Percentiles rank a stretch among this genome's conserved stretches.
Evolutionary conservation across 2,797 vertebrate species (phyloP).

Genomic region (Gadopsis marmoratus): DNA sequence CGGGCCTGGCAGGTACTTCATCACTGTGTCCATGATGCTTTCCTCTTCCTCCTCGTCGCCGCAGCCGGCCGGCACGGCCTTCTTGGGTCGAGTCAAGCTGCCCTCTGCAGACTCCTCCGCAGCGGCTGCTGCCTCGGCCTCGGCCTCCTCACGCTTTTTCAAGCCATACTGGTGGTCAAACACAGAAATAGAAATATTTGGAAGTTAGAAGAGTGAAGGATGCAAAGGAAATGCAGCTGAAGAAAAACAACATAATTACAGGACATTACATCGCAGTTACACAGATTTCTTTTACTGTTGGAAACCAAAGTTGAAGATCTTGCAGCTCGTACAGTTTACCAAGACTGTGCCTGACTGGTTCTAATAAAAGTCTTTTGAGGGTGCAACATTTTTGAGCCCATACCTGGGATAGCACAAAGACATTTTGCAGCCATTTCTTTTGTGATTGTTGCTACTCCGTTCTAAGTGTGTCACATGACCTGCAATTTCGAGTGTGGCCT

Average conservation of each 20-base stretch:
- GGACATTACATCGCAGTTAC: background rate
- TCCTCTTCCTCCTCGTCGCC: slow-evolving; percentile 95
- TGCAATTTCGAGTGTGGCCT: background rate
- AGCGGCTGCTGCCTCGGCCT: slow-evolving; percentile 94
- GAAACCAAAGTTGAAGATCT: background rate
- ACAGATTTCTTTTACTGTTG: background rate
- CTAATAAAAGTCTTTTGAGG: background rate
- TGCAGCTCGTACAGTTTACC: too few species aligned
- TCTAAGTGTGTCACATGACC: slow-evolving; percentile 5
- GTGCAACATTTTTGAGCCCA: too few species aligned
- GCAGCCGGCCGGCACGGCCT: slow-evolving; percentile 94
- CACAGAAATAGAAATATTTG: background rate
- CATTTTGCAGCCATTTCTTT: background rate
- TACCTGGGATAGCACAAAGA: background rate
- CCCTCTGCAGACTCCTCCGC: slow-evolving; percentile 92
- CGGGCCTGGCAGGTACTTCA: slow-evolving; percentile 98
- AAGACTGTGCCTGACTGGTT: too few species aligned
- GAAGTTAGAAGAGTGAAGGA: background rate
- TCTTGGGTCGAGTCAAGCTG: slow-evolving; percentile 96
- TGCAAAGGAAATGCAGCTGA: background rate
- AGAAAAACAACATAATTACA: background rate
- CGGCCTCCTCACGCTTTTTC: slow-evolving; percentile 96
- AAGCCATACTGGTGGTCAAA: slow-evolving; percentile 81
- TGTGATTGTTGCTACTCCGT: background rate
- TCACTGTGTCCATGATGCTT: slow-evolving; percentile 98